These are phyloP conservation scores for Buphagus erythrorhynchus DNA, from an alignment of 2,797 vertebrate species.

Conservation along the genomic window DNA sequence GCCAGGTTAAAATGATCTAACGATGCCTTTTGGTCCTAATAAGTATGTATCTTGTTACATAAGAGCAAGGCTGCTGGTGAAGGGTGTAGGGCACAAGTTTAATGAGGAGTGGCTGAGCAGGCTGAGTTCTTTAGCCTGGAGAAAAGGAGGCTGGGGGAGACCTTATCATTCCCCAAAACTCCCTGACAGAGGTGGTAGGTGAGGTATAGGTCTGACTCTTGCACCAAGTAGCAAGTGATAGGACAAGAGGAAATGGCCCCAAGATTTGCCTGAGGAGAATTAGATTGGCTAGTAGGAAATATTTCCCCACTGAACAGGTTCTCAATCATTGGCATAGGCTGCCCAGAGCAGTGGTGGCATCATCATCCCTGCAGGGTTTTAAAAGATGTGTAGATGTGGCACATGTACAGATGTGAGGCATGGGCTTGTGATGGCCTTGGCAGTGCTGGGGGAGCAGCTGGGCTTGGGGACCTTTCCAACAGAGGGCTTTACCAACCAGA, in stretches of 20 bases:
- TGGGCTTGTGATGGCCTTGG: not conserved
- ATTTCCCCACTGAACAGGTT: not conserved
- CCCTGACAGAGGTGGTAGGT: not conserved
- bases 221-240: not conserved
- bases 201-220: not conserved
- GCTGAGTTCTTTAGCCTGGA: not conserved
- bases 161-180: too few relatives aligned
- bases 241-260: not conserved
- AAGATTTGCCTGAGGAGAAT: not conserved
- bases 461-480: too few relatives aligned
- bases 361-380: rapidly evolving
- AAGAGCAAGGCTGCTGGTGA: not conserved
- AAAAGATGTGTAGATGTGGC: not conserved
- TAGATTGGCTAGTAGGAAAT: not conserved
- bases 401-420: too few relatives aligned
- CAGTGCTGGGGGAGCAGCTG: rapidly evolving
- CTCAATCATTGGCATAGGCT: not conserved
- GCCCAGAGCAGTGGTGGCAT: not conserved
- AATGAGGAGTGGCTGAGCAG: not conserved
- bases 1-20: not conserved
- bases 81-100: too few relatives aligned
- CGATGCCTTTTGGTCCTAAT: not conserved
- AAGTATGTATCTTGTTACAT: not conserved
- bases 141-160: not conserved
- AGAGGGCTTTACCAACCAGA: not conserved